phyloP scores from a whole-genome alignment of 2,113 vertebrate genomes.

The Perca flavescens region DNA sequence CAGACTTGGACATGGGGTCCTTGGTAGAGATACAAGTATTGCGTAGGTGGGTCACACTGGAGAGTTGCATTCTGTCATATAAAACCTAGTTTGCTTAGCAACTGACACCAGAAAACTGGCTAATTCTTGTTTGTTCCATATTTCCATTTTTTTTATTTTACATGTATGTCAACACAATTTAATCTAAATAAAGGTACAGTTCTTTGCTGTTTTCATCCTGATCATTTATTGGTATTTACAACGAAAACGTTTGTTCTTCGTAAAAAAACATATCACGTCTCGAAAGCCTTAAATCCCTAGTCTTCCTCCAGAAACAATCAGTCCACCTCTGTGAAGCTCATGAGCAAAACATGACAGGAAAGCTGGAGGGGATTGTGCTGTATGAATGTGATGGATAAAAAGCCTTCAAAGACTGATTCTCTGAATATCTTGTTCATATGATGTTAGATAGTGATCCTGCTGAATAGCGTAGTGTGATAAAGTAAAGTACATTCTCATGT shows the following conservation, averaged over 20 bases:
- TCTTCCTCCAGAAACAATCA: not conserved
- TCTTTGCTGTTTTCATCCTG: not conserved
- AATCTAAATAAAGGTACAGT: not conserved
- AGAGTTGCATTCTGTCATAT: conserved; percentile 61
- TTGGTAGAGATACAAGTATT: conserved; percentile 30
- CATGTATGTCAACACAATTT: not conserved
- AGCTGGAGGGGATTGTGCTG: conserved; percentile 34
- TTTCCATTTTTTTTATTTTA: too few species aligned
- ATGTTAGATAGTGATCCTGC: conserved; percentile 8
- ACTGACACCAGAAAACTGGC: conserved; percentile 62
- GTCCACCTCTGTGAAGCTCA: conserved; percentile 21
- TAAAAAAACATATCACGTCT: not conserved
- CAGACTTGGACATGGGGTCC: conserved; percentile 31
- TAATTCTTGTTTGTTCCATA: conserved; percentile 31
- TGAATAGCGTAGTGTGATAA: not conserved
- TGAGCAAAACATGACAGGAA: conserved; percentile 32
- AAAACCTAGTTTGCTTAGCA: conserved; percentile 74
- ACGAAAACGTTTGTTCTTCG: not conserved
- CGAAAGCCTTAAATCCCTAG: conserved; percentile 14
- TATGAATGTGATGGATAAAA: conserved; percentile 26
- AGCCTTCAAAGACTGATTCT: conserved; percentile 28
- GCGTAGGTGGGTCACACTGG: conserved; percentile 53
- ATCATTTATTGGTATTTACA: not conserved
- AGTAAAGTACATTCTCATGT: not conserved
- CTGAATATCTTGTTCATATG: not conserved